A percentile compares a stretch with the other conserved stretches of the same genome.
Conservation (phyloP, 2,888 invertebrate species). For the Atherix ibis region DNA sequence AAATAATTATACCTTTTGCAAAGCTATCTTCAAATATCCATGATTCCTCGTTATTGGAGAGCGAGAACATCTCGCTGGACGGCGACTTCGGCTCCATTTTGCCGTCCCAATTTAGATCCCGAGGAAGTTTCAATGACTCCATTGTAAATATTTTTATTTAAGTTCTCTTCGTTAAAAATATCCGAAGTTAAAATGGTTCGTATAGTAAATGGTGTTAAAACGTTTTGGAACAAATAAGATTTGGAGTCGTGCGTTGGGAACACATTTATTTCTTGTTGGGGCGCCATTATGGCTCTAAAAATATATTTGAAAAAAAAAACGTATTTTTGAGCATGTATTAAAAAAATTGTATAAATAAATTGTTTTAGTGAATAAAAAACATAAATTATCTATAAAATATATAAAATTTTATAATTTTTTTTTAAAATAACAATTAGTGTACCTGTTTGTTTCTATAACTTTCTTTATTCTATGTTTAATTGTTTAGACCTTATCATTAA, state of each 20-base stretch:
- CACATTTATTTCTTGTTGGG: slow-evolving; percentile 46
- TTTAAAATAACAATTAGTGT: too few relatives aligned
- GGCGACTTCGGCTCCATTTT: slow-evolving; percentile 30
- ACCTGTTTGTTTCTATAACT: too few relatives aligned
- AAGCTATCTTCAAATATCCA: slow-evolving; percentile 14
- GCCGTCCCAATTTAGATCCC: slow-evolving; percentile 28
- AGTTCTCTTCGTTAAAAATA: too few relatives aligned
- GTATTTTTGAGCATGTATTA: not conserved
- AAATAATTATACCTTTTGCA: slow-evolving; percentile 13
- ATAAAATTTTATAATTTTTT: too few relatives aligned
- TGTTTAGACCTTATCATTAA: too few relatives aligned
- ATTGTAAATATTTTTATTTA: too few relatives aligned
- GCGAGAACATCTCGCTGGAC: slow-evolving; percentile 22
- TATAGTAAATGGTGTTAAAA: slow-evolving; percentile 4
- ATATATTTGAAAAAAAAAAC: not conserved
- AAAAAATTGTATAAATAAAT: too few relatives aligned
- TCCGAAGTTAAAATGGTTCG: slow-evolving; percentile 10
- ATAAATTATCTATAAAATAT: too few relatives aligned
- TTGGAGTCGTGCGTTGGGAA: slow-evolving; percentile 43
- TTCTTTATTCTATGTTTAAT: too few relatives aligned
- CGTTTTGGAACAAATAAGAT: too few relatives aligned
- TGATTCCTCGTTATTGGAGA: slow-evolving; percentile 11
- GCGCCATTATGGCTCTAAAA: slow-evolving; percentile 72
- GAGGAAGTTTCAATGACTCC: slow-evolving; percentile 29
- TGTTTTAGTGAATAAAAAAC: too few relatives aligned